Base-by-base conservation (phyloP, 1,140 invertebrate species). In the Orchesella cincta region DNA sequence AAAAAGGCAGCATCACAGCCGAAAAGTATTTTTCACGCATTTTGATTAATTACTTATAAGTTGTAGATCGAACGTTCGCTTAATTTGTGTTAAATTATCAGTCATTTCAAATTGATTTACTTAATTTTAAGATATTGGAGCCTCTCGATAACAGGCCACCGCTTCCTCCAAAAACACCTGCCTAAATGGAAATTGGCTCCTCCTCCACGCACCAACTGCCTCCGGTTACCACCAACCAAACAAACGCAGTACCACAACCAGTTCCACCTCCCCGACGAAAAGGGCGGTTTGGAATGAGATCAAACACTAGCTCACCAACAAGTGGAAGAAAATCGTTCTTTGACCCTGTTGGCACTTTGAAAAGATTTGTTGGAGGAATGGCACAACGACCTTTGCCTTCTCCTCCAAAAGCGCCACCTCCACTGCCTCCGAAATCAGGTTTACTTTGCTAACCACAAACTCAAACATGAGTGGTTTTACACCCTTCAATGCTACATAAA, bases 241-340 rank as follows among this genome's bases (percentile, higher is more conserved):
- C 62, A 71, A 35, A 62, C 64, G 34, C 31, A 80, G 64, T 35
- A 74, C 72, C 70, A 46, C 46, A 62, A 0, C 93, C 94, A 0
- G 90, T 95, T 8, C 93, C 94, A 8, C 94, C 94, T 31, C 94
- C 94, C 0, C 87, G 94, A 82, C 88, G 92, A 85, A 92, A 93
- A 82, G 92, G 90, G 81, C 85, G 85, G 76, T 83, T 79, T 67
- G 86, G 76, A 71, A 77, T 80, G 73, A 62, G 78, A 39, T 80
- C 81, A 33, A 71, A 75, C 8, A 76, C 78, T 26, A 75, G 57
- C 34, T 80, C 83, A 67, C 64, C 83, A 79, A 73, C 82, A 80
- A 36, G 79, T 83, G 71, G 83, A 79, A 18, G 81, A 82, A 78
- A 86, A 85, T 83, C 83, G 18, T 81, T 83, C 46, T 83, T 82